Base-by-base conservation (phyloP, 2,113 vertebrate species). In the Dipodomys spectabilis region DNA sequence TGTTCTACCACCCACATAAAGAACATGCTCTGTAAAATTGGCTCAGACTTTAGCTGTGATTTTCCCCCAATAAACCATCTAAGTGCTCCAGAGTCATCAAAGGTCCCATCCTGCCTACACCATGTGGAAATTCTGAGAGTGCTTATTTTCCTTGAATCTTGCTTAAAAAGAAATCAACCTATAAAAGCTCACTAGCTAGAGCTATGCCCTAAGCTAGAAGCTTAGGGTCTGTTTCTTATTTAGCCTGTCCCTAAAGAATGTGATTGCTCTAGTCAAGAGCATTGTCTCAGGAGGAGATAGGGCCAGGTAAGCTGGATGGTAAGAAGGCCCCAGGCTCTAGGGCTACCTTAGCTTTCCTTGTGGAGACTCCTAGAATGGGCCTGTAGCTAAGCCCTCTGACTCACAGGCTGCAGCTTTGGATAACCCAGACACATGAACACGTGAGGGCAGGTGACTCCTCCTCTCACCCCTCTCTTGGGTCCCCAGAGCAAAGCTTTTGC, bases 241-340 rank as follows among this genome's bases (percentile, higher is more conserved):
- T 65, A 92, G 45, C 25, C 45, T 45, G 71, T 73, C 60, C 86
- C 64, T n/a, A 57, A 97, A 84, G 82, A 96, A 96, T 84, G 88
- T 39, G 80, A 90, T 19, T 88, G 74, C 75, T 93, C 92, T 86
- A 89, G 88, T 57, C 2, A 57, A 16, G 53, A 57, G 15, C 53
- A 57, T 49, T 12, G 12, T 81, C 45, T 77, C 90, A 49, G 71
- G 77, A 68, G 32, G 60, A 89, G 93, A 94, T 32, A 74, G 69
- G 39, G 72, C 32, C 53, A 88, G 82, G 82, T 30, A 44, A 93
- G 67, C 3, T 12, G 39, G 11, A 44, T 49, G 28, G 65, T 19
- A 35, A 88, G n/a, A 18, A n/a, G 74, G 57, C 53, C 64, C n/a
- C 30, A 22, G 0, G 15, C 68, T 82, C 65, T 49, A 65, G 16